Evolutionary conservation across 2,113 vertebrate genomes (phyloP), one percentile per base, ranked within the genome.

Genomic region (Diphyllodes magnificus): DNA sequence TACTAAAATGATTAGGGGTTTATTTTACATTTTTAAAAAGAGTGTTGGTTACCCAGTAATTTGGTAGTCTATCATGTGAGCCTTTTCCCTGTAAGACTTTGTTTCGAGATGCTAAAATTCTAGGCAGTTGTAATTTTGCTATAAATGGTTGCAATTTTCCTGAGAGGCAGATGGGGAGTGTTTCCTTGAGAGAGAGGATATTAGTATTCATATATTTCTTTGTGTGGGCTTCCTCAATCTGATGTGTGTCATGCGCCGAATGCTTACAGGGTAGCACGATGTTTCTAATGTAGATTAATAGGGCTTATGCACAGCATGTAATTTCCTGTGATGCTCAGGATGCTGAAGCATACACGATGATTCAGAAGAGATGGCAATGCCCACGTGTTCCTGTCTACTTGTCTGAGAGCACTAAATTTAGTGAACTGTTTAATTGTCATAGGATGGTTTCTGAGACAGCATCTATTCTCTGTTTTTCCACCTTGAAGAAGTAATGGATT

Each of bases 181-280:
- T 88, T 94, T 93, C 20, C 78, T 92, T 95, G 90, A 82, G 90
- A 69, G 82, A 87, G 45, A 61, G 70, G 39, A 44, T 90, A 77
- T 95, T 91, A 70, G 76, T 83, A 93, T 96, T 95, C 88, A 88
- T 92, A 0, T 88, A 71, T 93, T 96, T 93, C 86, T 86, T 95
- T 90, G 92, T 92, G 92, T 73, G 72, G 88, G 82, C 91, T 94
- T 86, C 86, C 72, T 88, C 83, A 81, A 90, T 95, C 79, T 90
- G 95, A 81, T 81, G 44, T 2, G 10, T 90, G 76, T 86, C 90
- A 50, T 57, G 71, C 1, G 0, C 80, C 69, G 88, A 86, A 49
- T 49, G 72, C 92, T 90, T 88, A 42, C 82, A 83, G 87, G 68
- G 65, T 90, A 88, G 81, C 88, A 42, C 21, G 9, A 10, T 92